These are phyloP conservation scores for Irena cyanogastra DNA, from an alignment of 2,113 vertebrate genomes.

Conservation along the genomic window DNA sequence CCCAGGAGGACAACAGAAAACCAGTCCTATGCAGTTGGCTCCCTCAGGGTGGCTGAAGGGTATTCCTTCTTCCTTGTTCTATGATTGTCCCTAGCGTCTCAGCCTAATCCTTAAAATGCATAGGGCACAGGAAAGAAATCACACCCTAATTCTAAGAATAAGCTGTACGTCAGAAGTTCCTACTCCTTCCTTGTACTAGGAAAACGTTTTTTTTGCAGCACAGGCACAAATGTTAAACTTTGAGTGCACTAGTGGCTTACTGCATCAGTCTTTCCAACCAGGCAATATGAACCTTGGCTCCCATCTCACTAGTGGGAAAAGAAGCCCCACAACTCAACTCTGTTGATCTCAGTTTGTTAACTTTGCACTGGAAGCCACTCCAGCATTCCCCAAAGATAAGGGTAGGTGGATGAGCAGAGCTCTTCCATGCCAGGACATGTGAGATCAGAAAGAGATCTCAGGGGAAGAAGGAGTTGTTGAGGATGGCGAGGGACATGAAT, in stretches of 20 bases:
- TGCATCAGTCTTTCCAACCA: not conserved
- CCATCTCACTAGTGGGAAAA: not conserved
- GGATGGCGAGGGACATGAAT: not conserved
- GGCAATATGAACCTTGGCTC: not conserved
- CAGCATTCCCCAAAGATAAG: not conserved
- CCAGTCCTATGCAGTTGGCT: not conserved
- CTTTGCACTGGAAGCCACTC: not conserved
- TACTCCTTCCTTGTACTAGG: not conserved
- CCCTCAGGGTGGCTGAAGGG: not conserved
- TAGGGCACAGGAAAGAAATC: not conserved
- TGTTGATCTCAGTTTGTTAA: not conserved
- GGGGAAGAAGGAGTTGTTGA: not conserved
- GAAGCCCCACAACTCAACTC: not conserved
- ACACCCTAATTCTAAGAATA: not conserved
- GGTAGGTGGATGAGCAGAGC: not conserved
- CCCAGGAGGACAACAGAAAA: not conserved
- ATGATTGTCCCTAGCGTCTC: not conserved
- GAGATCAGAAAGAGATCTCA: not conserved
- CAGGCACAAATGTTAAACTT: not conserved
- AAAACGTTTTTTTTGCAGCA: not conserved
- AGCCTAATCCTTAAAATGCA: not conserved
- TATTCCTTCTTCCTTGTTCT: not conserved
- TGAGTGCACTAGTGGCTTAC: not conserved
- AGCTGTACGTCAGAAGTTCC: not conserved
- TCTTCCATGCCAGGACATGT: not conserved